A percentile compares a stretch with the other conserved stretches of the same genome.
These are phyloP conservation scores for Bombus confusus DNA, from an alignment of 1,140 invertebrate species.

Conservation along the genomic window DNA sequence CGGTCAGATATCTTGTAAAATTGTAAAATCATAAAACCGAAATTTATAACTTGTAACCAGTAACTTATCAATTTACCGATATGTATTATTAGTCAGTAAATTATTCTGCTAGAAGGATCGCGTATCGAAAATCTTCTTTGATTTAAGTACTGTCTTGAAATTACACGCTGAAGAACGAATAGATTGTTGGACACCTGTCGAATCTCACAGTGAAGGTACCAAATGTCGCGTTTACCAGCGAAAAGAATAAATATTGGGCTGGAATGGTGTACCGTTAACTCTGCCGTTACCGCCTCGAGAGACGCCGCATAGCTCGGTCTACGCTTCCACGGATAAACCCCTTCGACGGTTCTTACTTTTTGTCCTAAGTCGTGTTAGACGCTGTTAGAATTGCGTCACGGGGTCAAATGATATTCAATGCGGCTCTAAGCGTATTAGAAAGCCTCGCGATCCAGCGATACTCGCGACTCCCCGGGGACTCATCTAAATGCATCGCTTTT, in stretches of 20 bases:
- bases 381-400: conserved; percentile 37
- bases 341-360: conserved; percentile 62
- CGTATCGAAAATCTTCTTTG: background rate
- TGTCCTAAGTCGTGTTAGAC: conserved; percentile 27
- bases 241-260: conserved; percentile 81
- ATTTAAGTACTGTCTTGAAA: too few species aligned
- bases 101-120: background rate
- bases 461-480: too few species aligned
- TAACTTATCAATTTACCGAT: background rate
- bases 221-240: conserved; percentile 62
- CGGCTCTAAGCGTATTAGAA: background rate
- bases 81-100: background rate
- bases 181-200: conserved; percentile 9
- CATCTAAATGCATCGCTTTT: too few species aligned
- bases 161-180: background rate
- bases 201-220: conserved; percentile 20
- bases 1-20: background rate
- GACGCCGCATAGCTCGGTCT: conserved; percentile 65
- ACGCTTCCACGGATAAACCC: conserved; percentile 56
- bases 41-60: too few species aligned
- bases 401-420: background rate
- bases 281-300: conserved; percentile 82
- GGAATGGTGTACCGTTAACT: conserved; percentile 80
- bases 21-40: background rate
- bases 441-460: too few species aligned